Base-by-base conservation (phyloP, 2,888 invertebrate species). In the Dicranocentrus wangi region DNA sequence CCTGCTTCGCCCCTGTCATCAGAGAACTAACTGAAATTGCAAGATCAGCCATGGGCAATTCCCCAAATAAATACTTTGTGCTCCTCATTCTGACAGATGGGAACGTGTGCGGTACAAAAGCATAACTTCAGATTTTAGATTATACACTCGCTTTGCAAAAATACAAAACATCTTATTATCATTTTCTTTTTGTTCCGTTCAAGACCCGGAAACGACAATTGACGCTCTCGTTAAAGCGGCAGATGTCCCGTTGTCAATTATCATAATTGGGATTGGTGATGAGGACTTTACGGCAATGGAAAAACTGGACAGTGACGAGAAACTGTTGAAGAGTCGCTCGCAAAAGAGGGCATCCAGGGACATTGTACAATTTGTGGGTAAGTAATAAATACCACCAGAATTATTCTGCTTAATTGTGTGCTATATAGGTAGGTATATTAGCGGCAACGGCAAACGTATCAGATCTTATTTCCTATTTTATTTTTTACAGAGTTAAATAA, bases 31-130 rank as follows among this genome's bases (percentile, higher is more conserved):
- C 85, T 1, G 78, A 73, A 68, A 89, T 90, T 87, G 90, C 89
- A 15, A 66, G 39, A 23, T 19, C n/a, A 10, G 15, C 2, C 21
- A 27, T 3, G 7, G 13, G 21, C 10, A 2, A 7, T 1, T 28
- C 43, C 15, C 17, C 25, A 10, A 15, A 15, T 10, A 76, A 89
- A 80, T 91, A 91, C 86, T 90, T 89, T 87, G 90, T 91, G 25
- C 87, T 91, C 58, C 88, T 91, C 39, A 91, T 91, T 72, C 88
- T 91, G 71, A 91, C 91, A 2, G 91, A 91, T 87, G 91, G 91
- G 1, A 89, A 90, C 47, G 91, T 91, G 76, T 82, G 82, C 21
- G 82, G 76, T 71, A 66, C n/a, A n/a, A n/a, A n/a, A n/a, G n/a
- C n/a, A n/a, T n/a, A n/a, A n/a, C n/a, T n/a, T n/a, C n/a, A n/a